Percentiles rank a stretch among this genome's conserved stretches.
phyloP scores from a whole-genome alignment of 1,140 invertebrate genomes.

The Mylabris phalerata region DNA sequence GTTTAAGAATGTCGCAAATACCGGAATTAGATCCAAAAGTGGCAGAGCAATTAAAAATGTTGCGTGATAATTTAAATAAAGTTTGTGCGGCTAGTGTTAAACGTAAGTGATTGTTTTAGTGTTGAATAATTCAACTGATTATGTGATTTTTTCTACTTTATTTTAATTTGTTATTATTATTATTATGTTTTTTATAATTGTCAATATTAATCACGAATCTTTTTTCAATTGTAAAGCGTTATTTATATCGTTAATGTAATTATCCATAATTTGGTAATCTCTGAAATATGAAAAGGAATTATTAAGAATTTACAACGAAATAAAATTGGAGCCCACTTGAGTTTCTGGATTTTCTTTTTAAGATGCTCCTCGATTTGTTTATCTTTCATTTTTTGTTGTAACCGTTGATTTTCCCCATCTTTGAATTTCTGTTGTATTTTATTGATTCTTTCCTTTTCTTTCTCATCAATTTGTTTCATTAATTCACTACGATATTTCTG shows the following conservation, averaged over 20 bases:
- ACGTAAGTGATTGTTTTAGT: neutral
- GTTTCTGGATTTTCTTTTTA: slow-evolving; percentile 51
- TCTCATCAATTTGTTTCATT: slow-evolving; percentile 60
- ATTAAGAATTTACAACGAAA: neutral
- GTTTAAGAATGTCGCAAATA: slow-evolving; percentile 49
- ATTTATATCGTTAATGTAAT: neutral
- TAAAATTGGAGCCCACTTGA: slow-evolving; percentile 30
- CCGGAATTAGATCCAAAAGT: slow-evolving; percentile 48
- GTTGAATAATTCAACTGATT: neutral
- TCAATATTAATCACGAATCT: neutral
- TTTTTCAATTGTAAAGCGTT: slow-evolving; percentile 18
- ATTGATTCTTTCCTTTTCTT: slow-evolving; percentile 55
- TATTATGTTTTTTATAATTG: neutral
- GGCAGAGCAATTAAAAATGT: slow-evolving; percentile 47
- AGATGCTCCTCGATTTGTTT: slow-evolving; percentile 51
- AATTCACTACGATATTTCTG: slow-evolving; percentile 46
- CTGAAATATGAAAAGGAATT: neutral
- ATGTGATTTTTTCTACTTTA: neutral
- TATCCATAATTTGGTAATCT: neutral
- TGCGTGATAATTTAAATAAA: slow-evolving; percentile 52
- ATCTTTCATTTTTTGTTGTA: slow-evolving; percentile 51
- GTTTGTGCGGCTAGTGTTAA: slow-evolving; percentile 33
- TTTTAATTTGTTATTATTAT: neutral
- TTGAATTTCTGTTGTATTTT: slow-evolving; percentile 53
- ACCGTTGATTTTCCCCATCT: slow-evolving; percentile 54